A percentile compares a stretch with the other conserved stretches of the same genome.
phyloP scores from a whole-genome alignment of 2,113 vertebrate genomes.

The Otus sunia region DNA sequence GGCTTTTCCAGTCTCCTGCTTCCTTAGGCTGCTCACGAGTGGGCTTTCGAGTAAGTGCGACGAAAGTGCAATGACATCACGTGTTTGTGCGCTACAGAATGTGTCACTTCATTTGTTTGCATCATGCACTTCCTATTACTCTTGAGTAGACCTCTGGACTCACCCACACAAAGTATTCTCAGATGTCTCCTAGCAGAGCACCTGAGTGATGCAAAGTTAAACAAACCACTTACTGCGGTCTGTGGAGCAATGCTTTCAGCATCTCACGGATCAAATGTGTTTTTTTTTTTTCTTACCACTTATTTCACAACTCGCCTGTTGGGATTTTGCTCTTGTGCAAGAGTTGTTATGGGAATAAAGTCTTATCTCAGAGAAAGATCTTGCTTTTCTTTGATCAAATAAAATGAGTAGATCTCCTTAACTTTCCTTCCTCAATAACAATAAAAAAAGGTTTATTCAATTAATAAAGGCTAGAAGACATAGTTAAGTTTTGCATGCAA shows the following conservation, averaged over 20 bases:
- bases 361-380: not conserved
- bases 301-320: not conserved
- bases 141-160: not conserved
- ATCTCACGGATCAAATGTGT: not conserved
- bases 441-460: not conserved
- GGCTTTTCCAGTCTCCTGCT: not conserved
- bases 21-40: not conserved
- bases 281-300: not conserved
- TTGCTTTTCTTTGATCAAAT: not conserved
- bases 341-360: not conserved
- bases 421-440: not conserved
- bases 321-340: not conserved
- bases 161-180: not conserved
- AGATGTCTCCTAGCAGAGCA: not conserved
- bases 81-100: not conserved
- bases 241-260: not conserved
- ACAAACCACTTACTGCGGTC: not conserved
- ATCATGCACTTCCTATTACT: not conserved
- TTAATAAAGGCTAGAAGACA: not conserved
- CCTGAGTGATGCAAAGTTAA: not conserved
- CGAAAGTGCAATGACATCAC: not conserved
- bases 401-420: not conserved
- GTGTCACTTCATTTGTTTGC: not conserved
- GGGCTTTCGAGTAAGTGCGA: not conserved
- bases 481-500: not conserved